These are phyloP conservation scores for Drosophila melanica DNA, from an alignment of 1,140 invertebrate genomes.

Conservation along the genomic window DNA sequence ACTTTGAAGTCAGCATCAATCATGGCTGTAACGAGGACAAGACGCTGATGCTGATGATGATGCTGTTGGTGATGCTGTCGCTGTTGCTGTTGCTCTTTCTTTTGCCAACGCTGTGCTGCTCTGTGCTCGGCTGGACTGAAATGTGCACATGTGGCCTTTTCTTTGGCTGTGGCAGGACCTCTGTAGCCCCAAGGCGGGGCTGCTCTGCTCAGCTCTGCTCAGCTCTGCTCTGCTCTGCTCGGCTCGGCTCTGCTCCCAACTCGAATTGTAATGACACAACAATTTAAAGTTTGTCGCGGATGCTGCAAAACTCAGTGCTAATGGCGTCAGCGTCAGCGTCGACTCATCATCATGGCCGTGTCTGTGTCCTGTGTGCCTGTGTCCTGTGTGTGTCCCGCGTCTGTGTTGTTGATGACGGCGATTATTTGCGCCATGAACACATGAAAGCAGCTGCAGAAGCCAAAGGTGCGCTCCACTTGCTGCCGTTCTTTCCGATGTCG, in stretches of 20 bases:
- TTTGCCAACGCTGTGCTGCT: constrained; percentile 1
- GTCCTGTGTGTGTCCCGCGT: constrained; percentile 34
- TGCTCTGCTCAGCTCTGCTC: too few species aligned
- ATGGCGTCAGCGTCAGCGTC: constrained; percentile 78
- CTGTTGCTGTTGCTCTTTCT: neutral
- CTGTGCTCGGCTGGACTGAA: constrained; percentile 40
- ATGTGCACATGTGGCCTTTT: constrained; percentile 53
- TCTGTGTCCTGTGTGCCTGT: constrained; percentile 28
- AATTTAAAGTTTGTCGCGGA: constrained; percentile 82
- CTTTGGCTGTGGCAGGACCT: constrained; percentile 32
- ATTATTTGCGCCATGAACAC: constrained; percentile 78
- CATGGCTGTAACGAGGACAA: constrained; percentile 51
- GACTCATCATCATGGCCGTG: constrained; percentile 67
- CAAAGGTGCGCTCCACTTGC: constrained; percentile 73
- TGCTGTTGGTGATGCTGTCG: neutral
- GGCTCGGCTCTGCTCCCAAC: constrained; percentile 38
- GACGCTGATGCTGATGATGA: constrained; percentile 10
- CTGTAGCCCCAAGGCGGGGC: constrained; percentile 6
- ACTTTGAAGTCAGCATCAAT: constrained; percentile 56
- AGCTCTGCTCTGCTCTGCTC: too few species aligned
- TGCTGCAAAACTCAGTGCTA: constrained; percentile 80
- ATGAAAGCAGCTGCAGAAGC: constrained; percentile 73
- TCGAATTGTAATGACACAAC: constrained; percentile 80
- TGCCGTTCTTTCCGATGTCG: constrained; percentile 41
- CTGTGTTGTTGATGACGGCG: constrained; percentile 75